Evolutionary conservation across 2,888 invertebrate species (phyloP).

Genomic region (Myopa tessellatipennis): DNA sequence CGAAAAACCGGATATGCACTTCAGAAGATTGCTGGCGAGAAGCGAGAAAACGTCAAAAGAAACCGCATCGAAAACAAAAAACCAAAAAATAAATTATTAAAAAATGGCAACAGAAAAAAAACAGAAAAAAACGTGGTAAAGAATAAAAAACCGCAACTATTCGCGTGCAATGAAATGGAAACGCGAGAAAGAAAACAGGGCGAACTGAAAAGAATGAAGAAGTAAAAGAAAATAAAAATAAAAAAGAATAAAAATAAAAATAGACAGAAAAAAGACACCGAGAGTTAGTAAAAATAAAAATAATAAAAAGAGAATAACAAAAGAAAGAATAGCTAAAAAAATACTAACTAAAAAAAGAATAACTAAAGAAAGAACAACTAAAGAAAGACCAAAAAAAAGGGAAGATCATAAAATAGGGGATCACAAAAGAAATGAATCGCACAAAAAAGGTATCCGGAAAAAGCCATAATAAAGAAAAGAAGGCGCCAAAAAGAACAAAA

Average conservation of each 20-base stretch:
- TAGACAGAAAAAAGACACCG: no score
- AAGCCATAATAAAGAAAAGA: background rate
- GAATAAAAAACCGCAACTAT: background rate
- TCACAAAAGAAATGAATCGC: background rate
- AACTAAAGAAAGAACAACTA: no score
- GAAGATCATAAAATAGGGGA: background rate
- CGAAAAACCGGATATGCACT: background rate
- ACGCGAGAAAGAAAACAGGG: background rate
- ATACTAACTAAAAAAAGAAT: no score
- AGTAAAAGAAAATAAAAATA: no score
- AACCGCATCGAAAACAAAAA: slow-evolving; percentile 15
- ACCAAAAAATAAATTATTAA: slow-evolving; percentile 23
- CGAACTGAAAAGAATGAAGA: background rate
- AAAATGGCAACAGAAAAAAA: background rate
- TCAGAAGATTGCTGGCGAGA: slow-evolving; percentile 1
- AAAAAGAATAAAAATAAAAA: no score
- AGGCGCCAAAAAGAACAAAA: background rate
- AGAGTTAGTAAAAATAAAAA: no score
- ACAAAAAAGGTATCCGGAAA: background rate
- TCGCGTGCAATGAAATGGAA: background rate
- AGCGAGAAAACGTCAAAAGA: background rate
- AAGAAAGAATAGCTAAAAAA: no score
- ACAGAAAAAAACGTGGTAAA: background rate
- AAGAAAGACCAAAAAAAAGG: background rate
- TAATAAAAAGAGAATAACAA: no score